Evolutionary conservation across 2,888 invertebrate genomes (phyloP), one percentile per base, ranked within the genome.

Genomic region (Hesperia comma): DNA sequence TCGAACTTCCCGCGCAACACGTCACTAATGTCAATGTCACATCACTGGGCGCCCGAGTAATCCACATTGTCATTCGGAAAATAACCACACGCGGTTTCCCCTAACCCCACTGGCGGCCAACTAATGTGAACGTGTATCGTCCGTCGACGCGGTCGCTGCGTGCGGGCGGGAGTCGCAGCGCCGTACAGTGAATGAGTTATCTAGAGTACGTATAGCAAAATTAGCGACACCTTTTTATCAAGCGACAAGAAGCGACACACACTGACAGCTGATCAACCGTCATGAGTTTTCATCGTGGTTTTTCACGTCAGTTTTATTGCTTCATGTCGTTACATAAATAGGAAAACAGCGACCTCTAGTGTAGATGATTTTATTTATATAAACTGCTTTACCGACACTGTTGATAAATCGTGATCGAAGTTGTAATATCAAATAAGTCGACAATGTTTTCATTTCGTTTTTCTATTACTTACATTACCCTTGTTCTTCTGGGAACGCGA

Each of bases 1-100:
- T 86, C 70, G 69, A 89, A 87, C 77, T 84, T 87, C 87, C 86
- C 90, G 90, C 90, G 83, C 79, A 73, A 75, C 74, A 77, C 79
- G 61, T 70, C 70, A 74, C 70, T 62, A 74, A 82, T 84, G 87
- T 88, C 86, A 90, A 83, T 83, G 83, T 87, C 86, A 84, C 72
- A 76, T 71, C 74, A 74, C 71, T 70, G 70, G 75, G 76, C 74
- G 63, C 73, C 67, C 68, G 8, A 56, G 67, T 40, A 54, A 69
- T 66, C 74, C 70, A 71, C 74, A 74, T 71, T 71, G 57, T 71
- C 67, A 71, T 64, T 69, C 63, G 61, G 68, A 79, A 77, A 76
- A 73, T 70, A 71, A 75, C 67, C 77, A 79, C 78, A 70, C 79
- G 75, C 74, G 71, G 43, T 70, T 70, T 74, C 72, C 74, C 54